Conservation (phyloP, 1,140 invertebrate species). For the Physella acuta region DNA sequence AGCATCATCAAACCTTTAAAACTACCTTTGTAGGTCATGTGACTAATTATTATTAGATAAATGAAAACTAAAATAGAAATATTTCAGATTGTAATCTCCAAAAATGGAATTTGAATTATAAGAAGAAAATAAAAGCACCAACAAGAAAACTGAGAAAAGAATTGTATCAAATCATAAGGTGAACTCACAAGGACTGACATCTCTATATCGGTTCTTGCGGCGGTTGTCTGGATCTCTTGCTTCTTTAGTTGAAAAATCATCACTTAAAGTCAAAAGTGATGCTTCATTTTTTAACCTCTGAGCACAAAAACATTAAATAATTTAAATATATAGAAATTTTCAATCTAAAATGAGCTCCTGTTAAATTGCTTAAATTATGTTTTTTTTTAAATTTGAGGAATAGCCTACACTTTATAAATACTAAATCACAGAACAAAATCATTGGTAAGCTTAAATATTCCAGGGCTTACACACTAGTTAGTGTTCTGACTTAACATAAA, state of each 20-base stretch:
- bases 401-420: background rate
- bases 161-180: too few species aligned
- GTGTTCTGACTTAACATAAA: too few species aligned
- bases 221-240: conserved; percentile 20
- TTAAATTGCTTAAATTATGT: background rate
- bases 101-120: too few species aligned
- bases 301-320: background rate
- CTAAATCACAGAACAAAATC: background rate
- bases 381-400: background rate
- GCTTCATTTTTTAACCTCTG: conserved; percentile 21
- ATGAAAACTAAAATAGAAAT: too few species aligned
- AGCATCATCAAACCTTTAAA: background rate
- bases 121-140: too few species aligned
- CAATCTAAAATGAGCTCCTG: background rate
- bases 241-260: conserved; percentile 13
- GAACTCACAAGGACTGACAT: conserved; percentile 25
- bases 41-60: background rate
- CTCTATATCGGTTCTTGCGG: conserved; percentile 15
- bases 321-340: background rate
- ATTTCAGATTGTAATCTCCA: too few species aligned
- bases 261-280: conserved; percentile 1
- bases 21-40: background rate
- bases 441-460: background rate
- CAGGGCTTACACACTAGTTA: too few species aligned
- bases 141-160: too few species aligned